Evolutionary conservation across 2,797 vertebrate genomes (phyloP).

Genomic region (Chrosomus eos): DNA sequence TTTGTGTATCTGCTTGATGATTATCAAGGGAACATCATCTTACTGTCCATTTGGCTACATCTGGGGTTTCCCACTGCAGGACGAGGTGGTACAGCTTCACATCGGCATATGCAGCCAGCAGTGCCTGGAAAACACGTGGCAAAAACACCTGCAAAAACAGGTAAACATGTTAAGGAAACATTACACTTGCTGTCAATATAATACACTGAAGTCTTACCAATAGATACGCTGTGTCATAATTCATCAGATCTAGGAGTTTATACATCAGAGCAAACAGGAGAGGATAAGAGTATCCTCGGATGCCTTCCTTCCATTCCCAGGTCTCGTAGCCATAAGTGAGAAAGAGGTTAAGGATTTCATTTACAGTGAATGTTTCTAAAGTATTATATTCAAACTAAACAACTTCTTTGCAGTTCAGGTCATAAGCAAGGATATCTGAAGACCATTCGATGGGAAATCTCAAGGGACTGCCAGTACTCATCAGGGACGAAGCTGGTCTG

Average conservation of each 20-base stretch:
- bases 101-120: constrained; percentile 89
- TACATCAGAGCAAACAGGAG: constrained; percentile 90
- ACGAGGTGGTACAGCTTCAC: constrained; percentile 85
- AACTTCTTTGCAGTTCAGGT: background rate
- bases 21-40: constrained; percentile 56
- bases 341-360: constrained; percentile 7
- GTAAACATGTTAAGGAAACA: background rate
- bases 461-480: constrained; percentile 97
- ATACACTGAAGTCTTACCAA: constrained; percentile 78
- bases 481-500: constrained; percentile 96
- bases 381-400: background rate
- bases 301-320: constrained; percentile 93
- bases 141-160: constrained; percentile 83
- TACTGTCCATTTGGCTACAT: constrained; percentile 88
- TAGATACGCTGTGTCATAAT: constrained; percentile 81
- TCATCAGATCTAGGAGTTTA: constrained; percentile 83
- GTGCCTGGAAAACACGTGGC: constrained; percentile 86
- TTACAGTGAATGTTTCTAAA: background rate
- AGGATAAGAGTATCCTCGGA: constrained; percentile 90
- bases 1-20: background rate
- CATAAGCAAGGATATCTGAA: constrained; percentile 91
- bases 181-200: background rate
- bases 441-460: constrained; percentile 92
- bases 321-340: constrained; percentile 91
- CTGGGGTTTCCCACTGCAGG: constrained; percentile 77